These are phyloP conservation scores for Chaenogobius annularis DNA, from an alignment of 2,113 vertebrate genomes.

Conservation along the genomic window DNA sequence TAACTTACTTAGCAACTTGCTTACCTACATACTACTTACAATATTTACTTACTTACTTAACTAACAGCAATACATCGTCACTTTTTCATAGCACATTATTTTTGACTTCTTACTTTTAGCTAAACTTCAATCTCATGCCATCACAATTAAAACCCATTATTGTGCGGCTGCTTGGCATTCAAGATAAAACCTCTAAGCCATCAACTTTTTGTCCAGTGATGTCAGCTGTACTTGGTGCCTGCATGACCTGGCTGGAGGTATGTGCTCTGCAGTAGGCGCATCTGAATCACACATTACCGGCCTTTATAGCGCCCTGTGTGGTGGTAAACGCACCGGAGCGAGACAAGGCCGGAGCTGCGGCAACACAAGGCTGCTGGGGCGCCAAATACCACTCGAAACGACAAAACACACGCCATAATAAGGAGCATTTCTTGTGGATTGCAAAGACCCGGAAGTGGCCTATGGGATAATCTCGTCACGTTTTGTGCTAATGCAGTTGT, in stretches of 20 bases:
- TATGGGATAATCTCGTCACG: background rate
- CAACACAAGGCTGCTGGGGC: constrained; percentile 13
- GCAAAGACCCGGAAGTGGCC: background rate
- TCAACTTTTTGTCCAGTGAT: background rate
- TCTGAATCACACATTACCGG: constrained; percentile 24
- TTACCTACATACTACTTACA: too few species aligned
- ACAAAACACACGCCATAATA: too few species aligned
- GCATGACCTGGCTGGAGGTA: constrained; percentile 20
- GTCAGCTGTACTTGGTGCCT: background rate
- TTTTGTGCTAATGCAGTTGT: background rate
- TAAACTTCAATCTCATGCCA: background rate
- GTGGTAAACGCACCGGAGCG: constrained; percentile 13
- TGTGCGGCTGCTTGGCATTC: background rate
- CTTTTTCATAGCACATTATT: too few species aligned
- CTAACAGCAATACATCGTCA: too few species aligned
- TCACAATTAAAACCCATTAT: background rate
- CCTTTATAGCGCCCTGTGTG: constrained; percentile 51
- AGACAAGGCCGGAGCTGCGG: constrained; percentile 52
- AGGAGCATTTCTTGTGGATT: background rate
- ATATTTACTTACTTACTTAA: too few species aligned
- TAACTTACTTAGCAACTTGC: too few species aligned
- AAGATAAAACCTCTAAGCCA: background rate
- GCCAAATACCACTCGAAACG: constrained; percentile 12
- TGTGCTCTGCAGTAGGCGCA: background rate
- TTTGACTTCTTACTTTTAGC: too few species aligned